Evolutionary conservation across 2,113 vertebrate species (phyloP).

Genomic region (Lophius piscatorius): DNA sequence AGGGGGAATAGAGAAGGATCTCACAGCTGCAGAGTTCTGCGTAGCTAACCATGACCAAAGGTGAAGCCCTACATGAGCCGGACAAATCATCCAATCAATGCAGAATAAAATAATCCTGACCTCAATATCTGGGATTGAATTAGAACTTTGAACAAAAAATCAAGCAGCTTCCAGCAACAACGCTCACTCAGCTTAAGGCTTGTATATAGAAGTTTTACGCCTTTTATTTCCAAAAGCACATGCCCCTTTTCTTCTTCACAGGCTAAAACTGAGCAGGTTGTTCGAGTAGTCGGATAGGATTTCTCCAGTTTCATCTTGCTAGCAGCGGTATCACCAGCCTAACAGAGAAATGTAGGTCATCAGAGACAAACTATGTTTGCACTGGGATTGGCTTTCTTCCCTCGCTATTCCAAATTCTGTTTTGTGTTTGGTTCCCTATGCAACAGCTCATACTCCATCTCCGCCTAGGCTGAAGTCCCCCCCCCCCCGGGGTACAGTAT

Average conservation of each 20-base stretch:
- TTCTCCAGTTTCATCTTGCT: constrained; percentile 29
- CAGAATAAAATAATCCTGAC: no score
- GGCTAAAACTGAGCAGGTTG: neutral
- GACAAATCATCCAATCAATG: no score
- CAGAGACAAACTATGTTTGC: constrained; percentile 37
- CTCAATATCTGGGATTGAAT: no score
- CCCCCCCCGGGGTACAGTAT: constrained; percentile 25
- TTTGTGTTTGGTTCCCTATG: constrained; percentile 7
- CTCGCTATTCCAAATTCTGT: constrained; percentile 23
- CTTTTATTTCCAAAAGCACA: no score
- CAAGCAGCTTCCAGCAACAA: no score
- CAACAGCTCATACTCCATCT: constrained; percentile 16
- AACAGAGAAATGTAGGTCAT: constrained; percentile 64
- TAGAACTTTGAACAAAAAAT: no score
- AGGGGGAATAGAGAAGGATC: no score
- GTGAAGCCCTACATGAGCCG: no score
- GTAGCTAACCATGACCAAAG: no score
- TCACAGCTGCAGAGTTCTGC: no score
- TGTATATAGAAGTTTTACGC: no score
- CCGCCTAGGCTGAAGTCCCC: constrained; percentile 9
- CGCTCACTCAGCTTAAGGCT: no score
- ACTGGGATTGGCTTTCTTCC: constrained; percentile 11
- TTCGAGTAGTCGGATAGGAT: constrained; percentile 6
- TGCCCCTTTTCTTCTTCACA: neutral
- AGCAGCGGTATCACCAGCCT: neutral